Evolutionary conservation across 2,113 vertebrate genomes (phyloP).

Genomic region (Pseudois nayaur): DNA sequence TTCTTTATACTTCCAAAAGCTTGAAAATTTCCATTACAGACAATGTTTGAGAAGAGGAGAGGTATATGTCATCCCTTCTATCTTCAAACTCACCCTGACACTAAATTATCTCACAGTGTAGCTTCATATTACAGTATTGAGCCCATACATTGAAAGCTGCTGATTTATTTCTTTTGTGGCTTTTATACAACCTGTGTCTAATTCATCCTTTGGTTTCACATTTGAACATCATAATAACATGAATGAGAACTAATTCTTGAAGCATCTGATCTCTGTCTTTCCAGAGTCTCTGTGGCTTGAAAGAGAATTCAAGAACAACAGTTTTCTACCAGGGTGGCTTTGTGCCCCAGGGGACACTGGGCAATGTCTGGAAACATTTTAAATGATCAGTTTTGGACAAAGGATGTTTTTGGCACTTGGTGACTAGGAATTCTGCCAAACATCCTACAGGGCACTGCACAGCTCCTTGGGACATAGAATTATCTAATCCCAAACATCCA

Average conservation of each 20-base stretch:
- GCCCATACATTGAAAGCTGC: background rate
- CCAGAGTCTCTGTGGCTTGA: background rate
- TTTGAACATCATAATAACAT: background rate
- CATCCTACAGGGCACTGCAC: background rate
- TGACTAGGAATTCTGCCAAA: background rate
- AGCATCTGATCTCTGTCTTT: background rate
- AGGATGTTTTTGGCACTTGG: background rate
- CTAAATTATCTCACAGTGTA: background rate
- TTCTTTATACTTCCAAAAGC: background rate
- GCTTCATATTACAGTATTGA: background rate
- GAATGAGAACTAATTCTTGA: background rate
- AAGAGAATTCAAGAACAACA: background rate
- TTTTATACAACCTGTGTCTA: background rate
- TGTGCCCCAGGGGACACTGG: background rate
- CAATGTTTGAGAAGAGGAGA: background rate
- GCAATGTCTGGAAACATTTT: background rate
- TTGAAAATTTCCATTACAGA: slow-evolving; percentile 5
- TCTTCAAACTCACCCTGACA: background rate
- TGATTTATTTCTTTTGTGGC: background rate
- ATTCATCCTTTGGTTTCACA: background rate
- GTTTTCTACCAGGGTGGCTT: background rate
- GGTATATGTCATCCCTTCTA: background rate
- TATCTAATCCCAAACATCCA: background rate
- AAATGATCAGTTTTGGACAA: background rate
- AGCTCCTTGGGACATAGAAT: background rate